Evolutionary conservation across 2,797 vertebrate genomes (phyloP), one percentile per base, ranked within the genome.

Genomic region (Catamblyrhynchus diadema): DNA sequence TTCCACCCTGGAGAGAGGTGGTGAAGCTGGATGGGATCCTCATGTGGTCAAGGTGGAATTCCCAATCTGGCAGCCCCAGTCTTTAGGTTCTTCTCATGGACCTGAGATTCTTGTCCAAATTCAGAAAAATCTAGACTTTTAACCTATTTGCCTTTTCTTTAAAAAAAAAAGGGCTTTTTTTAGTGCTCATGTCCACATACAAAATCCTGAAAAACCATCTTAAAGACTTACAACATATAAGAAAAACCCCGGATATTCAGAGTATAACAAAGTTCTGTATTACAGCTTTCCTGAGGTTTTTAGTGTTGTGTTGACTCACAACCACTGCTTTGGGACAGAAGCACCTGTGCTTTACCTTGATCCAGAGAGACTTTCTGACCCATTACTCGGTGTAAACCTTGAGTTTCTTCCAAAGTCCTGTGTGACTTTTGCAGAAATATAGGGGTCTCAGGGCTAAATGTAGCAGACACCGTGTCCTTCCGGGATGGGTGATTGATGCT

Each of bases 1-100:
- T 41, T 33, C 6, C 14, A 15, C 7, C 1, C 1, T 0, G 0
- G 21, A 60, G 16, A 19, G 41, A 67, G 18, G 15, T 18, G 21
- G 8, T 12, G 8, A 73, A 37, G n/a, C 4, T 47, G 15, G 21
- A 5, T 1, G 0, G 42, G 28, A 47, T 53, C 11, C 18, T 48
- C 7, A 12, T 8, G 5, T 37, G 35, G 14, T 21, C 42, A 35
- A 44, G 13, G 13, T 51, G 14, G 9, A 35, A 61, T 30, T 57
- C 13, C 32, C 42, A 25, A 2, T 32, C 35, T 47, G 3, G 9
- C 14, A 53, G 21, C 14, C 7, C 13, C 61, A 54, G 6, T 20
- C 16, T 81, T 21, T 35, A 0, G 0, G 2, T 27, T 37, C 15
- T 71, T 65, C 35, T 24, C 13, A 4, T 20, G 6, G 27, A 27